These are phyloP conservation scores for Mamestra configurata DNA, from an alignment of 1,140 invertebrate species.

Conservation along the genomic window DNA sequence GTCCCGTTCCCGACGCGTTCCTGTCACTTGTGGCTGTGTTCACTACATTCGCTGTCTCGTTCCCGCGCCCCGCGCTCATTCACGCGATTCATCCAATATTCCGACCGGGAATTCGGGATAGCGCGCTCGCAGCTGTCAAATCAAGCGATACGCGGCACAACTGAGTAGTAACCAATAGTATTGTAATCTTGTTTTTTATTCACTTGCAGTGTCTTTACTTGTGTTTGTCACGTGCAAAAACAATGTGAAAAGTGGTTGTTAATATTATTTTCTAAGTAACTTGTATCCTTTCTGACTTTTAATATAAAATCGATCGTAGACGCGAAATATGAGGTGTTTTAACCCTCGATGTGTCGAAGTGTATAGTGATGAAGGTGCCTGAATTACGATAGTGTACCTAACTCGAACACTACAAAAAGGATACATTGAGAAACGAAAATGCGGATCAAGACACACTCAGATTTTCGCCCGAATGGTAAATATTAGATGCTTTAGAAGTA, in stretches of 20 bases:
- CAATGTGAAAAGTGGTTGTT: slow-evolving; percentile 88
- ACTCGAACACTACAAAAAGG: slow-evolving; percentile 84
- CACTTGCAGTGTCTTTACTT: slow-evolving; percentile 86
- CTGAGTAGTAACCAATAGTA: slow-evolving; percentile 55
- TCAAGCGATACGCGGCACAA: slow-evolving; percentile 72
- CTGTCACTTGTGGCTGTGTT: slow-evolving; percentile 75
- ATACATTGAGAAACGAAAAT: slow-evolving; percentile 87
- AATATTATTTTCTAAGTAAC: slow-evolving; percentile 83
- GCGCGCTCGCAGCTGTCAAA: slow-evolving; percentile 84
- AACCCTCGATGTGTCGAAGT: slow-evolving; percentile 75
- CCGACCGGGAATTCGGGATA: slow-evolving; percentile 83
- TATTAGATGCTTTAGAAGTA: slow-evolving; percentile 53
- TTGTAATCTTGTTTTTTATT: slow-evolving; percentile 65
- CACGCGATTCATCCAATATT: slow-evolving; percentile 76
- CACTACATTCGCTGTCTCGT: slow-evolving; percentile 67
- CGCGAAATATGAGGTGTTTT: slow-evolving; percentile 82
- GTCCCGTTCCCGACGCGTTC: slow-evolving; percentile 72
- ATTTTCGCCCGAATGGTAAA: slow-evolving; percentile 87
- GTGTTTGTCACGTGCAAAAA: slow-evolving; percentile 87
- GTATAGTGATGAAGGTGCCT: slow-evolving; percentile 81
- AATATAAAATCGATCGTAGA: slow-evolving; percentile 71
- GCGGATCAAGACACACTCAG: slow-evolving; percentile 84
- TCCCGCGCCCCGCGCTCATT: slow-evolving; percentile 76
- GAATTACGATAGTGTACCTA: slow-evolving; percentile 72
- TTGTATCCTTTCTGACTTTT: slow-evolving; percentile 85